Evolutionary conservation across 2,888 invertebrate genomes (phyloP), one percentile per base, ranked within the genome.

Genomic region (Hedya salicella): DNA sequence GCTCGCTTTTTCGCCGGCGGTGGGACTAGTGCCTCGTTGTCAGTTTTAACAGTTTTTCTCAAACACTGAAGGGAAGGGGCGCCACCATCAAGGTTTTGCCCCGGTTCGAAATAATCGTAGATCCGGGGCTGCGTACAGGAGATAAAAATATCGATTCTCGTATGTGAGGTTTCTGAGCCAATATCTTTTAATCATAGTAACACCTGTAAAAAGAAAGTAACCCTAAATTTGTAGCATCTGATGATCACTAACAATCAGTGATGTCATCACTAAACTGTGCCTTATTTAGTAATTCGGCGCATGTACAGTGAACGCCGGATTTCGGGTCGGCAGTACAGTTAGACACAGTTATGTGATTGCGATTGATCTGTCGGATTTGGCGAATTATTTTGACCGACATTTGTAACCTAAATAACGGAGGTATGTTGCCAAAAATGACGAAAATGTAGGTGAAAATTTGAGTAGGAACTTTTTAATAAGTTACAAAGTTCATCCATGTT

Each of bases 291-390:
- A 40, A 75, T 74, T 75, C 75, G 6, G 13, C 25, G 25, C 71
- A 54, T 52, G 73, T 70, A 69, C 59, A 49, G 60, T 65, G 69
- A 52, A 16, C 30, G 40, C 46, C 63, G 69, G 65, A 68, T 67
- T 70, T 70, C 66, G 69, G 71, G 30, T 42, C 14, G 50, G 4
- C 5, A 6, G 25, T 70, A 75, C 77, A 71, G 77, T 77, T 76
- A 76, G 65, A 39, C 67, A 70, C 73, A 60, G 73, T 74, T 74
- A 72, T 52, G 49, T 56, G 69, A 66, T 68, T 32, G 40, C 60
- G 42, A 69, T n/a, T n/a, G n/a, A n/a, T 73, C 69, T 63, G 57
- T 65, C n/a, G 61, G 69, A 69, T 68, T 67, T 59, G 63, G 32
- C 46, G 49, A 60, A 53, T 60, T 36, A 62, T 53, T 14, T 46